phyloP scores from a whole-genome alignment of 2,888 invertebrate species.

The Falcaria lacertinaria region DNA sequence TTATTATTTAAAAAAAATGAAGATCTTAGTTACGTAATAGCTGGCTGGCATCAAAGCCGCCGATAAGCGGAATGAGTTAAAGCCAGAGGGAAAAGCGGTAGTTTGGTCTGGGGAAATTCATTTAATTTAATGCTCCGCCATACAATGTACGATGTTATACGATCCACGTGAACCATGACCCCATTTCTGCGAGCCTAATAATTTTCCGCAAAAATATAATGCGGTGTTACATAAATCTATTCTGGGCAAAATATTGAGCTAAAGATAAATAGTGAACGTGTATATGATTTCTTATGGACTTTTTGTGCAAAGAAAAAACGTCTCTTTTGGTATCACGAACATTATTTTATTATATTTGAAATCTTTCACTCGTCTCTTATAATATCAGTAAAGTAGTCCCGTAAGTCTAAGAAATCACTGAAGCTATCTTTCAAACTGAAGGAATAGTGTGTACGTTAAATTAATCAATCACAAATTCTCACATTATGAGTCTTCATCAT shows the following conservation, averaged over 20 bases:
- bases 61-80: constrained; percentile 59
- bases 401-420: too few relatives aligned
- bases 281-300: neutral
- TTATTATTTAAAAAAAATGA: too few relatives aligned
- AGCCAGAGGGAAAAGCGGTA: constrained; percentile 40
- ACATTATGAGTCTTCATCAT: too few relatives aligned
- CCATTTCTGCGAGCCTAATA: neutral
- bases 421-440: too few relatives aligned
- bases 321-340: too few relatives aligned
- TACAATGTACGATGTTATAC: constrained; percentile 1
- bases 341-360: too few relatives aligned
- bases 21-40: constrained; percentile 16
- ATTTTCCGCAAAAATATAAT: constrained; percentile 2
- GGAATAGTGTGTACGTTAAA: too few relatives aligned
- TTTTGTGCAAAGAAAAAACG: neutral
- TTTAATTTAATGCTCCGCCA: constrained; percentile 45
- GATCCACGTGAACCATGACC: neutral
- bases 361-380: too few relatives aligned
- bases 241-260: neutral
- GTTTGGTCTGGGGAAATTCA: constrained; percentile 45
- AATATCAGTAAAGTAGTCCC: too few relatives aligned
- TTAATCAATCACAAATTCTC: too few relatives aligned
- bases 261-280: neutral
- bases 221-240: constrained; percentile 4
- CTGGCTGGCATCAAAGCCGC: constrained; percentile 27